phyloP scores from a whole-genome alignment of 2,113 vertebrate genomes.

The Enhydra lutris region DNA sequence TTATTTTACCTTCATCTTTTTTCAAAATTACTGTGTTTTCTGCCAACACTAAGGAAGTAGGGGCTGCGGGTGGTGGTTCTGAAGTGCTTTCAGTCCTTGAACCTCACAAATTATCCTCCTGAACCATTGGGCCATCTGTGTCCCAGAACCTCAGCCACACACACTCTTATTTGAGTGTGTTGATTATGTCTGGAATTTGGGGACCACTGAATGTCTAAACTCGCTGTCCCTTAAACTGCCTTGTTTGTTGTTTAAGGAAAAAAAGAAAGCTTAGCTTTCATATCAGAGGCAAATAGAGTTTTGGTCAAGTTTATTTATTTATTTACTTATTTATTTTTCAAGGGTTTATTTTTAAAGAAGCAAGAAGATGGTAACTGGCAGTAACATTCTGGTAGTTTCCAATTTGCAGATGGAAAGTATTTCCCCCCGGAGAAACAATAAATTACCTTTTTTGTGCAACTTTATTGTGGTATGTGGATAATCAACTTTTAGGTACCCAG shows the following conservation, averaged over 20 bases:
- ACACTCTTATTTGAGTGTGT: neutral
- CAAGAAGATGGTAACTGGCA: accelerated
- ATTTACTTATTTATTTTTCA: neutral
- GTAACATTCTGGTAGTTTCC: neutral
- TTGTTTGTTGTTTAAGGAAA: neutral
- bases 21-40: neutral
- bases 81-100: neutral
- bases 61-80: neutral
- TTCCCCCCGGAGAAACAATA: neutral
- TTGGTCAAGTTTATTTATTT: neutral
- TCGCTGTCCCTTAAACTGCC: neutral
- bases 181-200: neutral
- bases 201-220: neutral
- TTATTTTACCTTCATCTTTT: conserved; percentile 42
- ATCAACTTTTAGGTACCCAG: neutral
- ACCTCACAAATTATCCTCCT: neutral
- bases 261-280: neutral
- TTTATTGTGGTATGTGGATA: neutral
- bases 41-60: neutral
- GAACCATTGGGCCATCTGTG: neutral
- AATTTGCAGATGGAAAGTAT: neutral
- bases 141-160: neutral
- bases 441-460: neutral
- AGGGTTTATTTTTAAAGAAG: conserved; percentile 22
- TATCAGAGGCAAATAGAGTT: neutral